A percentile compares a stretch with the other conserved stretches of the same genome.
Evolutionary conservation across 2,797 vertebrate genomes (phyloP).

Genomic region (Masticophis lateralis): DNA sequence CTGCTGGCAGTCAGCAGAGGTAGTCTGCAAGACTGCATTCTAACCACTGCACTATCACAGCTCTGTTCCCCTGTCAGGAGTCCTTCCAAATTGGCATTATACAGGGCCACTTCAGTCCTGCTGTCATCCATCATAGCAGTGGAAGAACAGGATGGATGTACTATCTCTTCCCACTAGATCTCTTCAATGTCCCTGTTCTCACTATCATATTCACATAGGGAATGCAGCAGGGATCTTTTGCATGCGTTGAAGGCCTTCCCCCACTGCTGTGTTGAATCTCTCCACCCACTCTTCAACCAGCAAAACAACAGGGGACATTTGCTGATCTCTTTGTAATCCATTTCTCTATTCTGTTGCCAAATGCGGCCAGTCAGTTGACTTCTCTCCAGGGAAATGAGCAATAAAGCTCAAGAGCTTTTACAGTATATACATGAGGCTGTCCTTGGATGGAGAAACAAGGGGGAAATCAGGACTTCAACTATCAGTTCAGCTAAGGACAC

Average conservation of each 20-base stretch:
- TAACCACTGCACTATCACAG: too few species aligned
- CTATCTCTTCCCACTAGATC: not conserved
- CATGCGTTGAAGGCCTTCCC: not conserved
- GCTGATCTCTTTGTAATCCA: not conserved
- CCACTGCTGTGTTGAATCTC: not conserved
- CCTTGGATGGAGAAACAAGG: not conserved
- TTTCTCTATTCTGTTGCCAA: not conserved
- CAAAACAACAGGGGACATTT: not conserved
- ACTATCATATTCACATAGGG: not conserved
- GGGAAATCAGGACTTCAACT: not conserved
- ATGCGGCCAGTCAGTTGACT: not conserved
- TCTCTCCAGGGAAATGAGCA: not conserved
- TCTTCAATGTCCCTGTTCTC: not conserved
- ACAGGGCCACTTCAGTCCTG: not conserved
- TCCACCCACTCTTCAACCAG: not conserved
- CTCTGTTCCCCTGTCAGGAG: not conserved
- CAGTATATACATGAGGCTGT: not conserved
- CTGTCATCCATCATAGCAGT: not conserved
- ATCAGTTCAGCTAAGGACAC: not conserved
- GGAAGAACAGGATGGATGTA: not conserved
- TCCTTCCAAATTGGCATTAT: not conserved
- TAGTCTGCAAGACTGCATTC: too few species aligned
- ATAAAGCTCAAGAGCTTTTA: not conserved
- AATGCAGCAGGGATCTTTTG: not conserved
- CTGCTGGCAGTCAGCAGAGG: too few species aligned